These are phyloP conservation scores for Lontra canadensis DNA, from an alignment of 2,113 vertebrate species.

Conservation along the genomic window DNA sequence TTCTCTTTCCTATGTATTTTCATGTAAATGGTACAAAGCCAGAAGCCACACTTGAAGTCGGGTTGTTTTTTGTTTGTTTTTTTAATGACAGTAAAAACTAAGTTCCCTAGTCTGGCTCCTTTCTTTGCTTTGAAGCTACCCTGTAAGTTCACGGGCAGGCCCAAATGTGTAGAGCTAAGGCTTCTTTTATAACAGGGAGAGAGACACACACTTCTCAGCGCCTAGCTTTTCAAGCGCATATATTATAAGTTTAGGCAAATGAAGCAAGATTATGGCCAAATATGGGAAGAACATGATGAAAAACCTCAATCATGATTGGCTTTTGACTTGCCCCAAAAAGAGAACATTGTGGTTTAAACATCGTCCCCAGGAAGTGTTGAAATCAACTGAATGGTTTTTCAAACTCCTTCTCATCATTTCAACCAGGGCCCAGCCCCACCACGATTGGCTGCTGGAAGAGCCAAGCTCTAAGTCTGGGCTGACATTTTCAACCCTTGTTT, in stretches of 20 bases:
- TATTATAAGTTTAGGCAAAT: conserved; percentile 80
- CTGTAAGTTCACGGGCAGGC: not conserved
- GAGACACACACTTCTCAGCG: not conserved
- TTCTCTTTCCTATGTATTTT: conserved; percentile 14
- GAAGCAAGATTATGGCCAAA: conserved; percentile 80
- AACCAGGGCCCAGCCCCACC: not conserved
- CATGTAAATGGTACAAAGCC: not conserved
- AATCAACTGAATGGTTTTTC: conserved; percentile 60
- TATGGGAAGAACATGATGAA: conserved; percentile 77
- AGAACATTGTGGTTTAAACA: conserved; percentile 52
- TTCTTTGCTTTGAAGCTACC: conserved; percentile 38
- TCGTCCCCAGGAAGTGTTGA: conserved; percentile 47
- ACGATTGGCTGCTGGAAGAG: not conserved
- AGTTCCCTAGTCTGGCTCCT: conserved; percentile 17
- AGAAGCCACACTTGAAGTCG: not conserved
- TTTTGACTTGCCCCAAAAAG: conserved; percentile 47
- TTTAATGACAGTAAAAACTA: not conserved
- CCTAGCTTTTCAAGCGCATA: conserved; percentile 48
- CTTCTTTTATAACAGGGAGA: conserved; percentile 46
- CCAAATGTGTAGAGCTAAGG: conserved; percentile 55
- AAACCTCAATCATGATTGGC: conserved; percentile 71
- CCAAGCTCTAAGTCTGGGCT: not conserved
- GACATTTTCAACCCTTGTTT: not conserved
- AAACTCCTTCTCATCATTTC: conserved; percentile 32
- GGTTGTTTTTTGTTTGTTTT: not conserved